Base-by-base conservation (phyloP, 1,140 invertebrate species). In the Zaprionus africanus region DNA sequence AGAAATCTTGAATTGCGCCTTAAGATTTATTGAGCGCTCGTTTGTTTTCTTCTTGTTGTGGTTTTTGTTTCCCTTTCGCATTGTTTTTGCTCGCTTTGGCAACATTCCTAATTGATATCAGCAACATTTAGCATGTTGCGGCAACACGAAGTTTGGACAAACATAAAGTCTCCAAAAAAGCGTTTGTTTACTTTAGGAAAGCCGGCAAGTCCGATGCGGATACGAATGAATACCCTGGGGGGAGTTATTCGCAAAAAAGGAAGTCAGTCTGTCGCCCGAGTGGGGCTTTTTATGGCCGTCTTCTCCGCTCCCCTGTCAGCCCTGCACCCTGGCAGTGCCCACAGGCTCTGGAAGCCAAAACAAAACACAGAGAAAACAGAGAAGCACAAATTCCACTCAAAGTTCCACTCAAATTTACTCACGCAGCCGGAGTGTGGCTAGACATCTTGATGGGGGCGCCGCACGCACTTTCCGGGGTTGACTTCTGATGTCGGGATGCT, bases 101-200 rank as follows among this genome's bases (percentile, higher is more conserved):
- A 74, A 69, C 65, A 74, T 59, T 28, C 24, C 17, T n/a, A 36
- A 61, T n/a, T 60, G 26, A 19, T 15, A 22, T 31, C 7, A 3
- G 80, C 83, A 87, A 87, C 84, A 78, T 73, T 63, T 60, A 43
- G 54, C 43, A 43, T 51, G 46, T 51, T 69, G 66, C 66, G 31
- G 66, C 69, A 58, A 60, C 57, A 61, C 54, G 78, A 66, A 63
- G 53, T 68, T 64, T 62, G 58, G n/a, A 57, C 77, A 64, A 78
- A 64, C 71, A 69, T 28, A 67, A 90, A 88, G 81, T 90, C 84
- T 88, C 78, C 85, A 88, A 79, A 90, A 84, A 73, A 85, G 68
- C 82, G 81, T 90, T 88, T 88, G 85, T 88, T 88, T 88, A 88
- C 85, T 76, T 88, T 88, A 81, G 61, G 64, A 74, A 79, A 90